Base-by-base conservation (phyloP, 2,888 invertebrate genomes). In the Chouioia cunea region DNA sequence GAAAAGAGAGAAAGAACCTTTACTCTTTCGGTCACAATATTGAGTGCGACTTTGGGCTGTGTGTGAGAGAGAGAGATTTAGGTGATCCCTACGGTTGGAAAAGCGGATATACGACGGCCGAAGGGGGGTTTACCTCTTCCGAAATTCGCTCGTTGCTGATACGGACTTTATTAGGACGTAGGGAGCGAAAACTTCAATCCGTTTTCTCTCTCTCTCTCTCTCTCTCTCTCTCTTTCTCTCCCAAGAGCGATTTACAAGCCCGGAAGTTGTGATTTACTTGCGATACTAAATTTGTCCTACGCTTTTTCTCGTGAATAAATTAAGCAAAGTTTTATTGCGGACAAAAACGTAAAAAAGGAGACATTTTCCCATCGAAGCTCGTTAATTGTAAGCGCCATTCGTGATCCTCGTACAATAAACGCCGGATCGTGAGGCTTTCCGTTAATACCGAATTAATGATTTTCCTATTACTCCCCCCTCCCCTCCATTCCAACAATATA, bases 11-110 rank as follows among this genome's bases (percentile, higher is more conserved):
- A 69, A 73, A 60, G 70, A 46, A 71, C 79, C 78, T 77, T 83
- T 80, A 80, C 79, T 81, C 76, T 76, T 80, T 80, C 80, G 80
- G 81, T 82, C 82, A 81, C 82, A 83, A 84, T 83, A 83, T 83
- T 81, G 82, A 84, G 82, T 81, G 79, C 79, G 78, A 82, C 79
- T 80, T 79, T 60, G 77, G 79, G 74, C 73, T 77, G 77, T 68
- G 79, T 6, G 36, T 10, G 36, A 3, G 6, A 36, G 36, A 18
- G 18, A 50, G 65, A 81, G 82, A 82, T 82, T 82, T 81, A 81
- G 78, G 77, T 79, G 81, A 81, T 77, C 81, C 76, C 53, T 63
- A 59, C 58, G 62, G 64, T 47, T 73, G 76, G 76, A 76, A 77
- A 80, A 62, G 46, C 63, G 63, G 75, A 75, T 77, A 76, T 76